Base-by-base conservation (phyloP, 2,113 vertebrate species). In the Ceyx melanurus region DNA sequence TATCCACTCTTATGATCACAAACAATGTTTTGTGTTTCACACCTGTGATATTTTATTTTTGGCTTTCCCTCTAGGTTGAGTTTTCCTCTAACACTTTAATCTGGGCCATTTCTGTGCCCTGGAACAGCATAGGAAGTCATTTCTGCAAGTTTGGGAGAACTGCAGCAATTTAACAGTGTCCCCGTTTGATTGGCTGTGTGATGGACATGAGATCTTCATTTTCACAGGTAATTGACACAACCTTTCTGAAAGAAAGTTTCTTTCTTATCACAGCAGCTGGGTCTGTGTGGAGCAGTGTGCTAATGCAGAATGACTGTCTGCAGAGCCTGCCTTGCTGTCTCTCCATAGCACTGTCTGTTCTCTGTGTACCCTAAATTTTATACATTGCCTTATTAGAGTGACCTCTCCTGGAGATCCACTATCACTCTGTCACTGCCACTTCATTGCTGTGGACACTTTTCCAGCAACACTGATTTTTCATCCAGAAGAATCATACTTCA, bases 291-390 rank as follows among this genome's bases (percentile, higher is more conserved):
- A 65, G 10, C n/a, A 64, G 31, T 0, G 2, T 29, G 16, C 60
- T 62, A 5, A 15, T 10, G 33, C 31, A 33, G 48, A 77, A 14
- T 0, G 1, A 22, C 42, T 1, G 0, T 35, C 37, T 43, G 21
- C 13, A 10, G 21, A 56, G 16, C 20, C 26, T 50, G 11, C 31
- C 23, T 82, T 3, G 0, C 71, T 22, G 0, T 13, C 11, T 46
- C 29, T 64, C 18, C 29, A 3, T 15, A 57, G 29, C 11, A 19
- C 29, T 15, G 17, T 56, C 61, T 74, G 35, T 61, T 40, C 2
- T 17, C 9, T 13, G 18, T 10, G 13, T 35, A 58, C 58, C 11
- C 57, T 57, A 17, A 16, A n/a, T 86, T 46, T 37, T 20, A 6
- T 11, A 16, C 28, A 6, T 46, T n/a, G 13, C 46, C 29, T 20